Evolutionary conservation across 2,888 invertebrate genomes (phyloP), one percentile per base, ranked within the genome.

Genomic region (Timema podura): DNA sequence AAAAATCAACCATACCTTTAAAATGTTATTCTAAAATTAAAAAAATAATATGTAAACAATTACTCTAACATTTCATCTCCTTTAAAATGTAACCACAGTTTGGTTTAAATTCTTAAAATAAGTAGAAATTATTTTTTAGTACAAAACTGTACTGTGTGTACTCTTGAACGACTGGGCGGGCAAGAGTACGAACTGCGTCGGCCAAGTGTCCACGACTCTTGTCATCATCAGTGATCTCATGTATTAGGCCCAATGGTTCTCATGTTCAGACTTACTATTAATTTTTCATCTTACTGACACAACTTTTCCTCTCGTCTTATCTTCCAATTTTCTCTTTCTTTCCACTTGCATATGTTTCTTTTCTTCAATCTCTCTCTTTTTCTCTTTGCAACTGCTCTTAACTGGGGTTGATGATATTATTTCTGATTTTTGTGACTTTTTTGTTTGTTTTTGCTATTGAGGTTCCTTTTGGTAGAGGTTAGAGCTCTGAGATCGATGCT

Each of bases 341-440:
- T 15, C 59, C 7, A 5, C 30, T 16, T 15, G 30, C 59, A 59
- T 59, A 44, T 45, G 59, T 59, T 59, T 45, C 59, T 59, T 59
- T 59, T 59, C 30, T 59, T 59, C 59, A 59, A 30, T 59, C 59
- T 59, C 59, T 59, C 2, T 6, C 30, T 59, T 15, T 59, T 6
- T 59, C 16, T 44, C 1, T 59, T 59, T 45, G 11, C 30, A 44
- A 59, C 45, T 59, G 13, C 1, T 59, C 59, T 59, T 59, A 30
- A 16, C 15, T 11, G 16, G 59, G 8, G 30, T 15, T 13, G 16
- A 59, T 8, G 13, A 44, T 16, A 59, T 15, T 59, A 59, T 15
- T 59, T 59, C 59, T 59, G 59, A 59, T 59, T 59, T 59, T 59
- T 59, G 6, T 59, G 59, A 5, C 44, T 44, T 16, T 59, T 6